Evolutionary conservation across 2,113 vertebrate species (phyloP).

Genomic region (Caranx melampygus): DNA sequence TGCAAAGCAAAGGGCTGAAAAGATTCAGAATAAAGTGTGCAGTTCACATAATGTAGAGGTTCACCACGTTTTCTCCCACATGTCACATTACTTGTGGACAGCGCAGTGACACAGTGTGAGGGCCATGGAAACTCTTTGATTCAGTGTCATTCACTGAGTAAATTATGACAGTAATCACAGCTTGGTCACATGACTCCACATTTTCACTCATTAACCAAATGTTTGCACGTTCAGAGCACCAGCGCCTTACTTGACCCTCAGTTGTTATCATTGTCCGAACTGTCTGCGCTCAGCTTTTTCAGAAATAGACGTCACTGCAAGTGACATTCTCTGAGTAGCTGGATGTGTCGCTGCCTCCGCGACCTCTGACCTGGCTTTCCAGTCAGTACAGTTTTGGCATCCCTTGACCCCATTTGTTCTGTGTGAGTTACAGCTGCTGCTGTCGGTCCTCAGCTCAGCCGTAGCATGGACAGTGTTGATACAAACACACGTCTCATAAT

Average conservation of each 20-base stretch:
- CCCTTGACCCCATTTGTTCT: slow-evolving; percentile 74
- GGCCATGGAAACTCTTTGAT: background rate
- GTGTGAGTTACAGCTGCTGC: slow-evolving; percentile 74
- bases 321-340: slow-evolving; percentile 44
- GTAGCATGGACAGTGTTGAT: background rate
- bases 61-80: background rate
- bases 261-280: background rate
- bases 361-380: slow-evolving; percentile 76
- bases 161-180: background rate
- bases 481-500: background rate
- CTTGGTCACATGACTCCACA: background rate
- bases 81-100: background rate
- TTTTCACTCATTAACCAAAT: too few relatives aligned
- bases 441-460: slow-evolving; percentile 59
- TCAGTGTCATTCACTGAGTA: background rate
- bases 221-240: slow-evolving; percentile 12
- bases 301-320: slow-evolving; percentile 49
- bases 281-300: slow-evolving; percentile 12
- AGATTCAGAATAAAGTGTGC: too few relatives aligned
- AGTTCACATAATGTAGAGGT: too few relatives aligned
- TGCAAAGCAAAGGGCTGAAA: too few relatives aligned
- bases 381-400: slow-evolving; percentile 72
- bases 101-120: background rate
- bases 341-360: slow-evolving; percentile 48
- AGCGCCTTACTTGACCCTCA: slow-evolving; percentile 11